Conservation (phyloP, 2,888 invertebrate genomes). For the Himalopsyche japonica region DNA sequence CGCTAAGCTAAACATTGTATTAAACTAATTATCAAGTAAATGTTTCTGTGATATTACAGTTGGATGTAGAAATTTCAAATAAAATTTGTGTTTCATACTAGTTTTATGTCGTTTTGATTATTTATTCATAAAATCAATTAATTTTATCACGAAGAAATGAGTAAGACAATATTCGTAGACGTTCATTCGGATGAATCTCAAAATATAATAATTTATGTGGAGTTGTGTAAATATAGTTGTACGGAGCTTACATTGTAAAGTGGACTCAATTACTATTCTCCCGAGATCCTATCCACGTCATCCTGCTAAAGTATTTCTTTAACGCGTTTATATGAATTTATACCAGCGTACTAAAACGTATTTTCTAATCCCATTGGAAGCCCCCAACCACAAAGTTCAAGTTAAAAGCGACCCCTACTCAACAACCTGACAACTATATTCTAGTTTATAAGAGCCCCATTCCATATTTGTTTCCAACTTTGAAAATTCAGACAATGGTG, state of each 20-base stretch:
- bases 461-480: background rate
- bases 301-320: background rate
- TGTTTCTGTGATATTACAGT: no score
- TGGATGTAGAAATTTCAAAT: no score
- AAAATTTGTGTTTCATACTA: no score
- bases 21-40: no score
- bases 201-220: background rate
- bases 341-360: background rate
- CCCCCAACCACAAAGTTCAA: constrained; percentile 34
- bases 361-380: constrained; percentile 3
- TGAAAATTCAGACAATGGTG: background rate
- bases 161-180: background rate
- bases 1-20: no score
- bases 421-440: constrained; percentile 35
- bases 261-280: background rate
- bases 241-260: background rate
- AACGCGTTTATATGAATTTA: constrained; percentile 1
- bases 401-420: constrained; percentile 35
- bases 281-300: background rate
- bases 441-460: constrained; percentile 26
- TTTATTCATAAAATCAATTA: no score
- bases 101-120: no score
- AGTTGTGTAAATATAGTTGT: background rate
- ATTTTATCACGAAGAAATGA: no score
- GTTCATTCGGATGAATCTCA: background rate